Conservation (phyloP, 1,140 invertebrate species). For the Bombus cullumanus region DNA sequence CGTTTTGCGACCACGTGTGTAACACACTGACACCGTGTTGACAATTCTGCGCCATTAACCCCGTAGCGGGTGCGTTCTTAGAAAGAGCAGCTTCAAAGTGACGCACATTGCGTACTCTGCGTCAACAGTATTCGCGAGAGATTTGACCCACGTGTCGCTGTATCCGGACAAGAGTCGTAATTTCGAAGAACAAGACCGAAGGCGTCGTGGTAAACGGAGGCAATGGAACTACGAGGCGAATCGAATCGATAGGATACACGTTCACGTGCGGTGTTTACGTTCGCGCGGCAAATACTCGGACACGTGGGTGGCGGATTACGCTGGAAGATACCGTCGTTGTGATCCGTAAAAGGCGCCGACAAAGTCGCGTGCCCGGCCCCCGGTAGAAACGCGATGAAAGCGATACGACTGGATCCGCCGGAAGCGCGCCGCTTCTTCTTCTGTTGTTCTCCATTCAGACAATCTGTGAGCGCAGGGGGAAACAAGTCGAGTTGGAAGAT, state of each 20-base stretch:
- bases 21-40: constrained; percentile 26
- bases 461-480: background rate
- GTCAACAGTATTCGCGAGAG: no score
- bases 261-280: background rate
- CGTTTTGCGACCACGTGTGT: constrained; percentile 41
- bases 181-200: no score
- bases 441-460: background rate
- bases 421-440: constrained; percentile 13
- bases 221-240: no score
- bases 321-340: constrained; percentile 50
- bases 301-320: constrained; percentile 59
- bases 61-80: background rate
- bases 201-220: no score
- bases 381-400: constrained; percentile 45
- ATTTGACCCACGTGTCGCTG: no score
- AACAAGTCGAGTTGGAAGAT: background rate
- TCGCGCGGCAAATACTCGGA: constrained; percentile 15
- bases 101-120: no score
- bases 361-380: constrained; percentile 56
- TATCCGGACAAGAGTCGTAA: no score
- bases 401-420: constrained; percentile 36
- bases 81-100: background rate
- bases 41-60: constrained; percentile 16
- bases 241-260: background rate
- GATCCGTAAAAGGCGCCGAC: constrained; percentile 66